Evolutionary conservation across 1,140 invertebrate genomes (phyloP).

Genomic region (Anagrus nilaparvatae): DNA sequence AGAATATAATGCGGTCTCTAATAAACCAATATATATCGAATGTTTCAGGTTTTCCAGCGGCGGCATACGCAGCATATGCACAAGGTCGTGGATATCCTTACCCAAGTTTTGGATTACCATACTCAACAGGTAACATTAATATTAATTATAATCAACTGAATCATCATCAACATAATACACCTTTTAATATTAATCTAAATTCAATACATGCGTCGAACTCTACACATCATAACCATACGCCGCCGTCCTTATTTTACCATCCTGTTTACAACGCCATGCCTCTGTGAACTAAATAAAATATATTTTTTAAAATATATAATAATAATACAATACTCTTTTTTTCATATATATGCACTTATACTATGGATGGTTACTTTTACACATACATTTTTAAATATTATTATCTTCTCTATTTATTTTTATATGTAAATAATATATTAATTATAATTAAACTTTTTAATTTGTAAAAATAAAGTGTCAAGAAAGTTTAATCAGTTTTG

Average conservation of each 20-base stretch:
- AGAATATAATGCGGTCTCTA: too few relatives aligned
- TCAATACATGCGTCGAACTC: constrained; percentile 40
- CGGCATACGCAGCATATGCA: constrained; percentile 85
- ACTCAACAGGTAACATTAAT: constrained; percentile 83
- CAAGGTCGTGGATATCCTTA: constrained; percentile 89
- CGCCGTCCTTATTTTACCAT: constrained; percentile 50
- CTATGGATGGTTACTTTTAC: too few relatives aligned
- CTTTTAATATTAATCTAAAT: constrained; percentile 40
- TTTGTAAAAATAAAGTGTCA: too few relatives aligned
- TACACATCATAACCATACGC: constrained; percentile 38
- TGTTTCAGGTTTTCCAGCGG: constrained; percentile 81
- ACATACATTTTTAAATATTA: too few relatives aligned
- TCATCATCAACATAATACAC: constrained; percentile 38
- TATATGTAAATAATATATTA: too few relatives aligned
- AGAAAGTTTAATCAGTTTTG: too few relatives aligned
- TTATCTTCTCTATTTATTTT: too few relatives aligned
- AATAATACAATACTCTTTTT: too few relatives aligned
- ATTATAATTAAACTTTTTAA: too few relatives aligned
- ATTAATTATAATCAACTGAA: constrained; percentile 48
- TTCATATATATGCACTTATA: too few relatives aligned
- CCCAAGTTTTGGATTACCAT: constrained; percentile 92
- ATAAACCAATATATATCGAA: too few relatives aligned
- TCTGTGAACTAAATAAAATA: constrained; percentile 58
- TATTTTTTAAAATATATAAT: neutral
- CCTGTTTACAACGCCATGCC: constrained; percentile 62